Conservation (phyloP, 2,797 vertebrate genomes). For the Hydrocynus forskahlii region DNA sequence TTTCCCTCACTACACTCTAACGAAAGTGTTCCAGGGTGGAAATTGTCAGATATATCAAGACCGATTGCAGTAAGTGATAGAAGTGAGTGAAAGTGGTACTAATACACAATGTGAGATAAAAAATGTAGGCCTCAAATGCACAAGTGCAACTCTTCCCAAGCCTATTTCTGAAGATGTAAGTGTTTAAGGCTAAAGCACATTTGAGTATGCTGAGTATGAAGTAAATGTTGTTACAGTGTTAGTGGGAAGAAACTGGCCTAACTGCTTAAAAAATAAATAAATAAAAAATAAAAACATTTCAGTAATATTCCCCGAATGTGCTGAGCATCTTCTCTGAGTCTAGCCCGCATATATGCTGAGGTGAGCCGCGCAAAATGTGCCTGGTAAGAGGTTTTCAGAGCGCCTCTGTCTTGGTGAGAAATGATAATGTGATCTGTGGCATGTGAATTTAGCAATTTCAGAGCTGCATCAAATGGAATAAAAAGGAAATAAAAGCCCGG, state of each 20-base stretch:
- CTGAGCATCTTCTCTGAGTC: constrained; percentile 42
- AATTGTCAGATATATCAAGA: background rate
- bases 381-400: constrained; percentile 52
- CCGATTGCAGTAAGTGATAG: background rate
- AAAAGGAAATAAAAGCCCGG: constrained; percentile 48
- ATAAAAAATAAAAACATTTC: background rate
- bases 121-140: constrained; percentile 15
- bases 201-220: constrained; percentile 31
- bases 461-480: constrained; percentile 57
- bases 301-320: constrained; percentile 45
- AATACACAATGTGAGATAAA: background rate
- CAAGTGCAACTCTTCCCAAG: constrained; percentile 27
- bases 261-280: constrained; percentile 20
- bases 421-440: constrained; percentile 54
- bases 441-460: constrained; percentile 49
- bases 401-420: constrained; percentile 53
- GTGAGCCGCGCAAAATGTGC: constrained; percentile 53
- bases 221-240: constrained; percentile 44
- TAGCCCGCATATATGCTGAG: constrained; percentile 41
- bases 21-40: background rate
- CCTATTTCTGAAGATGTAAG: constrained; percentile 35
- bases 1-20: background rate
- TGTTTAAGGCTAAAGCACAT: constrained; percentile 1
- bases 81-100: background rate
- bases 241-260: constrained; percentile 33